These are phyloP conservation scores for Equus przewalskii DNA, from an alignment of 2,113 vertebrate species.

Conservation along the genomic window DNA sequence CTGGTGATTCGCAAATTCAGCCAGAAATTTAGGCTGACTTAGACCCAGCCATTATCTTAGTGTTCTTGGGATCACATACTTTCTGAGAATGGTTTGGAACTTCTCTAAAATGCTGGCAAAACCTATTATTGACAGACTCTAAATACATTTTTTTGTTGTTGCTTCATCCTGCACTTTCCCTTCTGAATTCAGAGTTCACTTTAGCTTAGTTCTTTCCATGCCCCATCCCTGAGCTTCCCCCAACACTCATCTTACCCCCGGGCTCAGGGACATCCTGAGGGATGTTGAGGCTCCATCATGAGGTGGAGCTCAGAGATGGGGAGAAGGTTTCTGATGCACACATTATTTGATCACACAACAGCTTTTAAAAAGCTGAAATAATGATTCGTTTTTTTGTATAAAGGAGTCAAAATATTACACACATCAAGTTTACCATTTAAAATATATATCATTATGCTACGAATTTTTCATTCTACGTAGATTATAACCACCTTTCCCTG, in stretches of 20 bases:
- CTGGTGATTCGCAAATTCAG: not conserved
- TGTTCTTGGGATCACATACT: not conserved
- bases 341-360: not conserved
- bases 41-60: not conserved
- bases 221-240: rapidly evolving
- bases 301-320: not conserved
- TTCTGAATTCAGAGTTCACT: not conserved
- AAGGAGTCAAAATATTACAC: not conserved
- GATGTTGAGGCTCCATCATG: not conserved
- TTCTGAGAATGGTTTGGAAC: not conserved
- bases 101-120: not conserved
- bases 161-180: not conserved
- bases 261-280: not conserved
- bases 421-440: not conserved
- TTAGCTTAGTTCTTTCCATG: not conserved
- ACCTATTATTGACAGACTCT: not conserved
- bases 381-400: not conserved
- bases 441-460: not conserved
- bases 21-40: not conserved
- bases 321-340: not conserved
- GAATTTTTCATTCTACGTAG: not conserved
- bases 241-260: not conserved
- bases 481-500: not conserved
- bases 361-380: not conserved
- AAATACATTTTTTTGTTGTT: not conserved